phyloP scores from a whole-genome alignment of 2,888 invertebrate genomes.

The Chloromyia formosa region DNA sequence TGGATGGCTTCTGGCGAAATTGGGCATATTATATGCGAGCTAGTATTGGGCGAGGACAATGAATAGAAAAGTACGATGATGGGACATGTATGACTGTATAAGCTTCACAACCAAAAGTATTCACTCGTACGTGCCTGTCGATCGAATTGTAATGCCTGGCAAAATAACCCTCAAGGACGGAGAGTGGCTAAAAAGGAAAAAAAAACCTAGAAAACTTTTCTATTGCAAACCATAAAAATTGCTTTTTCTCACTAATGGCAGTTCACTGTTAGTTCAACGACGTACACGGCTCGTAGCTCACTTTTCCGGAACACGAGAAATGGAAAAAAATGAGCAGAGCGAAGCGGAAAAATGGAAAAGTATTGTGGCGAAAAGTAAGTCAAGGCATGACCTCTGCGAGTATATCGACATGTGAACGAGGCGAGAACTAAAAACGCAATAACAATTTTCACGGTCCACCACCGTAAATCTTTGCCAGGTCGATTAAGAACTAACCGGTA shows the following conservation, averaged over 20 bases:
- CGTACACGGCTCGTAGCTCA: not conserved
- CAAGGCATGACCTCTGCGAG: not conserved
- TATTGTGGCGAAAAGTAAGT: not conserved
- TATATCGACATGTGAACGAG: not conserved
- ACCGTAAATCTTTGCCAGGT: not conserved
- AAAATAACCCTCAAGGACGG: not conserved
- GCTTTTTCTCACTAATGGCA: conserved; percentile 5
- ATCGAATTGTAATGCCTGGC: not conserved
- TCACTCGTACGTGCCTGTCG: not conserved
- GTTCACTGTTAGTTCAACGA: conserved; percentile 22
- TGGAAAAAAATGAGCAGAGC: too few species aligned
- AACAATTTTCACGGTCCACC: not conserved
- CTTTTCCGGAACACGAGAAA: too few species aligned
- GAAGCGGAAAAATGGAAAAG: too few species aligned
- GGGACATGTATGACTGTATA: too few species aligned
- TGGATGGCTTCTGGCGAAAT: conserved; percentile 15
- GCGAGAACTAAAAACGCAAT: not conserved
- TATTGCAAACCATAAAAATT: conserved; percentile 18
- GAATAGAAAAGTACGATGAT: not conserved
- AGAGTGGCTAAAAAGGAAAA: not conserved
- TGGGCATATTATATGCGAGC: not conserved
- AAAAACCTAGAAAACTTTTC: not conserved
- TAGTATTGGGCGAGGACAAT: not conserved
- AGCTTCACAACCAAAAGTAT: too few species aligned
- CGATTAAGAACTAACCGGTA: not conserved